Base-by-base conservation (phyloP, 64 coral and sea anemone genomes). In the Dendronephthya gigantea region DNA sequence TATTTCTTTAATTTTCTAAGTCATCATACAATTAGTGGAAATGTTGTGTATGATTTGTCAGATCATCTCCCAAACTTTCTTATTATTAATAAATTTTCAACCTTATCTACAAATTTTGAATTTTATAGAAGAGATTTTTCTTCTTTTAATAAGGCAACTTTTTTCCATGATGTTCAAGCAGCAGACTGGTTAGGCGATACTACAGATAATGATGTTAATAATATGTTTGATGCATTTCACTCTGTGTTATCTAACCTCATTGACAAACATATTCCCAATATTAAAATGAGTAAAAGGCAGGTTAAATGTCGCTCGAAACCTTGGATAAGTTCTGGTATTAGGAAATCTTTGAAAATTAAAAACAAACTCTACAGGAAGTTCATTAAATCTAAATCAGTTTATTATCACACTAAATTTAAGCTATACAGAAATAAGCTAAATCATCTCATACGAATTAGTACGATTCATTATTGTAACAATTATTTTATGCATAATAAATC, bases 381-480 rank as follows among this genome's bases (percentile, higher is more conserved):
- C 29, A 66, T 66, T 11, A 45, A 45, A 66, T n/a, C 58, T n/a
- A 66, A 17, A 11, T 6, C 41, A 45, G 41, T 45, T 6, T 45
- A 45, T 45, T 45, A 45, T 45, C 41, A 45, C 41, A 5, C 6
- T 7, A 66, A 66, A 66, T 66, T 7, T 22, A 5, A 66, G 22
- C 6, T 66, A 15, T 30, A 66, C 14, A 66, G 19, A 22, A 30
- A 22, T 30, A 30, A 66, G 22, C 4, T 11, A 66, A 66, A 66
- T n/a, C 58, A 15, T 66, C 29, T 89, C 2, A 31, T 84, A 28
- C 66, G 69, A 84, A 65, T 69, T n/a, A 89, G 55, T 14, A 84
- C 83, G 84, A 89, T 43, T 15, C 38, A n/a, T 56, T 68, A 74
- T 58, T 83, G 39, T 36, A 89, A 69, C 84, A 69, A 84, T 6